Percentiles rank a stretch among this genome's conserved stretches.
Evolutionary conservation across 1,140 invertebrate genomes (phyloP).

Genomic region (Atta texana): DNA sequence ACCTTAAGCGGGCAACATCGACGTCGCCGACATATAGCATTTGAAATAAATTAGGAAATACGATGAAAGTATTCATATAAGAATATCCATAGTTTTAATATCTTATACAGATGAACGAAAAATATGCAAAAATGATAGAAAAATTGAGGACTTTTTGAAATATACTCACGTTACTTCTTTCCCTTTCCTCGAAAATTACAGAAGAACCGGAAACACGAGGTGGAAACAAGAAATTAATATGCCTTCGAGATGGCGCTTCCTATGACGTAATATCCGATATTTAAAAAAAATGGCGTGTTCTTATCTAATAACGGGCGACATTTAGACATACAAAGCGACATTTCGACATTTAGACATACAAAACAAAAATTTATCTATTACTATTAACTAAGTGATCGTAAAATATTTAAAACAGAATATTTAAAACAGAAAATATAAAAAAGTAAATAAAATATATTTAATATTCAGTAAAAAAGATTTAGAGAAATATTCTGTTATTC

Average conservation of each 20-base stretch:
- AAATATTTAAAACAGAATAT: neutral
- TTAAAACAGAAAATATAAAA: neutral
- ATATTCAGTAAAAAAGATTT: neutral
- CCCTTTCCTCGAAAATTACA: slow-evolving; percentile 47
- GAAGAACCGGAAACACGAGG: slow-evolving; percentile 68
- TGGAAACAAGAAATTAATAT: neutral
- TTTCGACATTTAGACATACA: neutral
- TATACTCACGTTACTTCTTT: slow-evolving; percentile 76
- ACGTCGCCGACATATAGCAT: slow-evolving; percentile 21
- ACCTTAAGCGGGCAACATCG: neutral
- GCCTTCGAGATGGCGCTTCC: neutral
- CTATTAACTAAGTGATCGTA: neutral
- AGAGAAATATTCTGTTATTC: neutral
- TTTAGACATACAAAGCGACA: neutral
- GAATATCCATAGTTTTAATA: neutral
- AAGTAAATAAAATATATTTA: neutral
- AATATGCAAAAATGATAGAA: slow-evolving; percentile 22
- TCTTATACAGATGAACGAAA: neutral
- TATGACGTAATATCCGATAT: neutral
- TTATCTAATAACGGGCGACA: neutral
- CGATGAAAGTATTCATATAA: neutral
- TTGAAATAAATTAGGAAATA: neutral
- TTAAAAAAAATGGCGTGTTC: slow-evolving; percentile 32
- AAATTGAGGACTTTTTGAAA: slow-evolving; percentile 12
- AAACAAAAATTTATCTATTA: neutral